Evolutionary conservation across 2,113 vertebrate genomes (phyloP).

Genomic region (Sarotherodon lohbergeri): DNA sequence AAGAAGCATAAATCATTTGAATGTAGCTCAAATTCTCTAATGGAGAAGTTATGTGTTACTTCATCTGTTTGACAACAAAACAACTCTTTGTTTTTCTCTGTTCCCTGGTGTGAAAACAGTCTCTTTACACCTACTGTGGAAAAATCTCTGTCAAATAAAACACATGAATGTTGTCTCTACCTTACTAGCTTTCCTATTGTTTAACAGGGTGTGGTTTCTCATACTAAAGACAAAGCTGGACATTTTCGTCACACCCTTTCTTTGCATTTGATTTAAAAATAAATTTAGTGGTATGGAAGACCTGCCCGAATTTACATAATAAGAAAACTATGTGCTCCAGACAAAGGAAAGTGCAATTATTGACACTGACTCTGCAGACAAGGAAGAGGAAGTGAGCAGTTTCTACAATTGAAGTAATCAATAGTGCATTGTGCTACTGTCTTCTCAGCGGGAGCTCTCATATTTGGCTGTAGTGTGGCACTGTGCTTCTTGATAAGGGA

Average conservation of each 20-base stretch:
- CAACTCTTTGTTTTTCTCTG: neutral
- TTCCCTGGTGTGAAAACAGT: neutral
- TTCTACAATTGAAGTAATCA: neutral
- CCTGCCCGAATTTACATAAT: neutral
- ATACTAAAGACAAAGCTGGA: neutral
- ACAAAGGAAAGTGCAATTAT: neutral
- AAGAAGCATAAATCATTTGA: neutral
- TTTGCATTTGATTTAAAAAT: neutral
- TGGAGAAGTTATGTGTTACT: neutral
- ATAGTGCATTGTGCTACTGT: neutral
- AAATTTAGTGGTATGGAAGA: neutral
- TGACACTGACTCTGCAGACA: neutral
- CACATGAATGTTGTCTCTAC: neutral
- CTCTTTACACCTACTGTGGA: neutral
- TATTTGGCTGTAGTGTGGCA: conserved; percentile 83
- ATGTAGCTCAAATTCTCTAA: neutral
- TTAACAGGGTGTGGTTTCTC: neutral
- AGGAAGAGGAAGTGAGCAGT: neutral
- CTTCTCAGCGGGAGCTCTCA: conserved; percentile 71
- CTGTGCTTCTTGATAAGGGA: conserved; percentile 90
- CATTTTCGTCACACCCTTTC: neutral
- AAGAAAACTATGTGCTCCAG: neutral
- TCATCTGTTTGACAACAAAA: neutral
- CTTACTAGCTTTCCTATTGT: neutral
- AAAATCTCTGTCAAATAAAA: neutral